phyloP scores from a whole-genome alignment of 1,140 invertebrate species.

The Laupala kohalensis region DNA sequence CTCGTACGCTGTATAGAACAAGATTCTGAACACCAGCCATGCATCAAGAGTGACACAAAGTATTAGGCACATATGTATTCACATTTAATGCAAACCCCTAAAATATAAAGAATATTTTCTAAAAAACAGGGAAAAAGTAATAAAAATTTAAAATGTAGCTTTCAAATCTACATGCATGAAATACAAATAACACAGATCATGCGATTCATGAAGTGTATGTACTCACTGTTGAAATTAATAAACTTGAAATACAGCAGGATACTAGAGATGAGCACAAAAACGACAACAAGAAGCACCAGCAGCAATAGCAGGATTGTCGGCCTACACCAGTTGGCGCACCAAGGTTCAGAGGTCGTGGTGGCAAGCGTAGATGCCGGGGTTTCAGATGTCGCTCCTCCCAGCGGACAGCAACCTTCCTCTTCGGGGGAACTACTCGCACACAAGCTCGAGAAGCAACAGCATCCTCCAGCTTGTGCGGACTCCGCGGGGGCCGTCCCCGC shows the following conservation, averaged over 20 bases:
- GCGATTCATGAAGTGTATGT: too few species aligned
- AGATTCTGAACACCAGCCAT: too few species aligned
- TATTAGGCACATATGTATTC: too few species aligned
- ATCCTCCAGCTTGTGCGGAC: slow-evolving; percentile 16
- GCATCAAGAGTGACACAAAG: too few species aligned
- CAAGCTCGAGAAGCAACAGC: slow-evolving; percentile 12
- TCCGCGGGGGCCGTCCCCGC: slow-evolving; percentile 16
- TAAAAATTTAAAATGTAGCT: too few species aligned
- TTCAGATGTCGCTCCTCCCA: slow-evolving; percentile 9
- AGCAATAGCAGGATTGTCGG: slow-evolving; percentile 37
- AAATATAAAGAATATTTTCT: too few species aligned
- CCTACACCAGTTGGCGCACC: slow-evolving; percentile 32
- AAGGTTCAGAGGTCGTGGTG: slow-evolving; percentile 17
- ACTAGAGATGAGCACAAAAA: slow-evolving; percentile 40
- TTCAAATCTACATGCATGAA: too few species aligned
- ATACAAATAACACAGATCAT: too few species aligned
- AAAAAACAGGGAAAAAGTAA: too few species aligned
- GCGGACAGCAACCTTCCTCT: slow-evolving; percentile 7
- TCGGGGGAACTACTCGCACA: neutral
- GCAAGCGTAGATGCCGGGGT: slow-evolving; percentile 18
- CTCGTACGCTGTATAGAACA: too few species aligned
- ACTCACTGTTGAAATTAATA: neutral
- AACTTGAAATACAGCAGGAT: slow-evolving; percentile 40
- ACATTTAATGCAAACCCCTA: too few species aligned
- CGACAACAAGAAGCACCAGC: slow-evolving; percentile 35